Percentiles rank a stretch among this genome's conserved stretches.
phyloP scores from a whole-genome alignment of 2,888 invertebrate species.

The Pogonocherus hispidulus region DNA sequence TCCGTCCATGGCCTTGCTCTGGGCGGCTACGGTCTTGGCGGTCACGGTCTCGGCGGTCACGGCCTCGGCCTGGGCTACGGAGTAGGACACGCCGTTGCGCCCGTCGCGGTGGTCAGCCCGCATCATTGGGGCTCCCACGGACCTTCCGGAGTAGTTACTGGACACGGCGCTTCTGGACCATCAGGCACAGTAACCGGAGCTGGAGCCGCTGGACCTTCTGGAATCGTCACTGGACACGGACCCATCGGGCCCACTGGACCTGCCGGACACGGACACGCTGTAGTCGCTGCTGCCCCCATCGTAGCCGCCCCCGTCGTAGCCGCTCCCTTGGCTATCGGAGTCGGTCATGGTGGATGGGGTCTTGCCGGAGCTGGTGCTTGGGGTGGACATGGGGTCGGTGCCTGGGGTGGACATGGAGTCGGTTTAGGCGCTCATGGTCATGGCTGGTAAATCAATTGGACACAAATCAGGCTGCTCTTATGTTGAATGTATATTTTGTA shows the following conservation, averaged over 20 bases:
- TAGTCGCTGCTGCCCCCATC: slow-evolving; percentile 2
- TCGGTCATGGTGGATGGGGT: slow-evolving; percentile 5
- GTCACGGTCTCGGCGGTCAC: slow-evolving; percentile 7
- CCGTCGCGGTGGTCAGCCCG: slow-evolving; percentile 20
- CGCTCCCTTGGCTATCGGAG: background rate
- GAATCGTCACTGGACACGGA: slow-evolving; percentile 13
- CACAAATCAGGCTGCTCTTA: background rate
- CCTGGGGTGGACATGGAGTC: slow-evolving; percentile 13
- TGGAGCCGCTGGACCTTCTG: slow-evolving; percentile 35
- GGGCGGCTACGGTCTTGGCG: slow-evolving; percentile 1
- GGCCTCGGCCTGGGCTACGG: no score
- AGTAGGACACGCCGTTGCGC: slow-evolving; percentile 19
- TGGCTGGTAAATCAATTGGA: slow-evolving; percentile 1
- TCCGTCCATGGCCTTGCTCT: slow-evolving; percentile 9
- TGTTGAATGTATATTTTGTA: background rate
- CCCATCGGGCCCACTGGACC: slow-evolving; percentile 31
- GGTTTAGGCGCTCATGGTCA: no score
- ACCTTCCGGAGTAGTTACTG: slow-evolving; percentile 36
- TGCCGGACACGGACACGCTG: slow-evolving; percentile 15
- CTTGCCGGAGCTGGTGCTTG: slow-evolving; percentile 5
- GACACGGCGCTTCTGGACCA: slow-evolving; percentile 33
- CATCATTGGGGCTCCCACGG: slow-evolving; percentile 27
- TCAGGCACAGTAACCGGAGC: slow-evolving; percentile 22
- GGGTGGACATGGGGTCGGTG: background rate
- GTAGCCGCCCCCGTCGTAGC: background rate